Percentiles rank a stretch among this genome's conserved stretches.
Conservation (phyloP, 2,113 vertebrate species). For the Cervus canadensis region DNA sequence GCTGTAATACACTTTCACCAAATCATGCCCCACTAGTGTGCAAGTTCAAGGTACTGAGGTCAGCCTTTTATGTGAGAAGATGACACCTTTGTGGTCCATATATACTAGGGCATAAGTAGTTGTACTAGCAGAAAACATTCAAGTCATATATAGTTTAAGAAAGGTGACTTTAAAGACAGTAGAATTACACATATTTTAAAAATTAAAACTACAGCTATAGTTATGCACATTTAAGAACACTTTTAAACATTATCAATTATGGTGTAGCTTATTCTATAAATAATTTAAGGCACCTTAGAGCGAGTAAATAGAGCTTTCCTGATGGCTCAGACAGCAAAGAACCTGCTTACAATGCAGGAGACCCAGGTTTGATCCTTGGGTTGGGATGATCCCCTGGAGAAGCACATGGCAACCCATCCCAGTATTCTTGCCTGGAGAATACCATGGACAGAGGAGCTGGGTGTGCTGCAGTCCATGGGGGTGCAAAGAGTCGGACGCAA, state of each 20-base stretch:
- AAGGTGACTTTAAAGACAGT: background rate
- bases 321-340: background rate
- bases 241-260: background rate
- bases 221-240: background rate
- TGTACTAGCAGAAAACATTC: background rate
- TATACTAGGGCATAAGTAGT: background rate
- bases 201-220: background rate
- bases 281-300: background rate
- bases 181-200: background rate
- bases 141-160: background rate
- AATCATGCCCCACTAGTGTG: background rate
- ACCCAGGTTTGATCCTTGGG: background rate
- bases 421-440: background rate
- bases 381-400: background rate
- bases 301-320: background rate
- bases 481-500: background rate
- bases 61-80: background rate
- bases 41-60: background rate
- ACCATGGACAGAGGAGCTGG: background rate
- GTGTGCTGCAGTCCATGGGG: background rate
- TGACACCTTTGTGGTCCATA: background rate
- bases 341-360: background rate
- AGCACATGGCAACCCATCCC: background rate
- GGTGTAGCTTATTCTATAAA: background rate
- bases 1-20: background rate